Percentiles rank a stretch among this genome's conserved stretches.
Evolutionary conservation across 2,797 vertebrate genomes (phyloP).

Genomic region (Babyrousa celebensis): DNA sequence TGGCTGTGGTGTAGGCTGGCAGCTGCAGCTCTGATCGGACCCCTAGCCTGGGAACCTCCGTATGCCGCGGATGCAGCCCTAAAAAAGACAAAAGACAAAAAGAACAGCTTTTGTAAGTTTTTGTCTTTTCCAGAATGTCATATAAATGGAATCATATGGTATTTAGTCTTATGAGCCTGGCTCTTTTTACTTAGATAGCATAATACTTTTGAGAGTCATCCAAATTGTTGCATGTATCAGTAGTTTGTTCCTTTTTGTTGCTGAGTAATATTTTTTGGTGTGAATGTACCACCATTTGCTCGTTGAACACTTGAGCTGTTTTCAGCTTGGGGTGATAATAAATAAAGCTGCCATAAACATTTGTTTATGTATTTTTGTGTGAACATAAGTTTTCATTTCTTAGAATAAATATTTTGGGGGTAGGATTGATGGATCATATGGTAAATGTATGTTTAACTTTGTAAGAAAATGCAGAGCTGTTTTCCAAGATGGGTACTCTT

Average conservation of each 20-base stretch:
- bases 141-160: neutral
- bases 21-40: no score
- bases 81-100: no score
- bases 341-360: neutral
- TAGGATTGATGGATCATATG: neutral
- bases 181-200: conserved; percentile 21
- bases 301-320: neutral
- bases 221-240: neutral
- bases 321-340: neutral
- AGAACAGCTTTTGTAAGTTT: neutral
- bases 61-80: no score
- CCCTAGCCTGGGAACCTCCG: no score
- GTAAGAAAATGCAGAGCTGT: neutral
- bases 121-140: conserved; percentile 12
- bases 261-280: neutral
- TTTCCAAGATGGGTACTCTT: neutral
- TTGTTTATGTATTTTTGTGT: neutral
- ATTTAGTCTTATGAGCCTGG: neutral
- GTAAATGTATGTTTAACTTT: conserved; percentile 19
- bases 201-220: neutral
- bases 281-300: neutral
- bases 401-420: neutral
- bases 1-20: no score
- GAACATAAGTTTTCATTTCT: conserved; percentile 14
- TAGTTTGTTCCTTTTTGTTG: conserved; percentile 22